These are phyloP conservation scores for Xestia c-nigrum DNA, from an alignment of 2,888 invertebrate genomes.

Conservation along the genomic window DNA sequence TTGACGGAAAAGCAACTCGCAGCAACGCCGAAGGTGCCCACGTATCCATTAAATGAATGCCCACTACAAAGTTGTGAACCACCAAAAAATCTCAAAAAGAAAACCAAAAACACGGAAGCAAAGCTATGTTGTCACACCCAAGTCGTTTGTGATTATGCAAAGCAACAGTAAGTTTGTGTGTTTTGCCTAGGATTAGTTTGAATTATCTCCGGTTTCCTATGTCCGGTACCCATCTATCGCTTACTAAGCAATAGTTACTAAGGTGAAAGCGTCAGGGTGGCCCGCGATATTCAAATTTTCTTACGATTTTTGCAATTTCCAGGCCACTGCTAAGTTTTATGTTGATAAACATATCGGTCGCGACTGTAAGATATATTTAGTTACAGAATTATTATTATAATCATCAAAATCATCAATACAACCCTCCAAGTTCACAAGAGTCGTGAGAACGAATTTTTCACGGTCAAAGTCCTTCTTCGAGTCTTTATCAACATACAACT, in stretches of 20 bases:
- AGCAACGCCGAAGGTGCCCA: not conserved
- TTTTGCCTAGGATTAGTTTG: not conserved
- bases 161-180: conserved; percentile 38
- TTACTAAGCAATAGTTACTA: not conserved
- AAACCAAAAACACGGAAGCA: conserved; percentile 31
- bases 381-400: too few species aligned
- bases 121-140: conserved; percentile 23
- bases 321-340: too few species aligned
- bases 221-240: not conserved
- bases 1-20: conserved; percentile 21
- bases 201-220: not conserved
- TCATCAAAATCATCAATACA: too few species aligned
- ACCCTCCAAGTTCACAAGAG: too few species aligned
- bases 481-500: too few species aligned
- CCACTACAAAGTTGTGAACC: not conserved
- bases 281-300: too few species aligned
- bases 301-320: too few species aligned
- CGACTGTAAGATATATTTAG: too few species aligned
- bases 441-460: too few species aligned
- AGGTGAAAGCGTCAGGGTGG: too few species aligned
- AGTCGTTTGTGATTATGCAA: conserved; percentile 9
- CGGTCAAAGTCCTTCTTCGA: too few species aligned
- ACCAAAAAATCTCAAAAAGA: conserved; percentile 4
- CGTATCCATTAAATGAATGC: not conserved
- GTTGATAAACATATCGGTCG: too few species aligned